phyloP scores from a whole-genome alignment of 2,113 vertebrate genomes.

The Australoheros scitulus region DNA sequence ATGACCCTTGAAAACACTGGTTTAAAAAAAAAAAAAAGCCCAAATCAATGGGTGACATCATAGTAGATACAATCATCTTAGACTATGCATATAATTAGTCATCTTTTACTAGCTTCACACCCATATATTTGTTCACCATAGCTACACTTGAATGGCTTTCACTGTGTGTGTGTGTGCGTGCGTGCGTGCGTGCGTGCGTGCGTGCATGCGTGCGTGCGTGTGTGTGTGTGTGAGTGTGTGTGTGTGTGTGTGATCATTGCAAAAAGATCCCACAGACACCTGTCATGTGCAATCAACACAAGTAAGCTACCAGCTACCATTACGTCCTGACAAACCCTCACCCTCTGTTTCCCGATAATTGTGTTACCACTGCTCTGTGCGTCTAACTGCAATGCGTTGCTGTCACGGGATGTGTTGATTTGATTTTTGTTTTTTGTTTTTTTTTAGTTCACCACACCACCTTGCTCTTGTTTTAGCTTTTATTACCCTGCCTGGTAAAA shows the following conservation, averaged over 20 bases:
- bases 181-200: neutral
- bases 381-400: neutral
- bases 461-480: neutral
- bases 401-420: neutral
- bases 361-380: neutral
- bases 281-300: neutral
- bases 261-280: neutral
- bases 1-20: neutral
- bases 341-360: neutral
- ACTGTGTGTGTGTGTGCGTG: accelerated
- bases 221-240: neutral
- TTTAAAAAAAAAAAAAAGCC: too few species aligned
- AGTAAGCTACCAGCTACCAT: neutral
- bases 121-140: neutral
- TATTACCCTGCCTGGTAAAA: neutral
- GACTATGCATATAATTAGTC: neutral
- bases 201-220: too few species aligned
- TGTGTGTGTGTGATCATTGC: neutral
- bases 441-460: neutral
- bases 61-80: neutral
- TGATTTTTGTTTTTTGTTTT: neutral
- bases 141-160: neutral
- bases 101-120: neutral
- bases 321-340: neutral
- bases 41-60: neutral